A percentile compares a stretch with the other conserved stretches of the same genome.
These are phyloP conservation scores for Psilopsiagon aurifrons DNA, from an alignment of 2,113 vertebrate genomes.

Conservation along the genomic window DNA sequence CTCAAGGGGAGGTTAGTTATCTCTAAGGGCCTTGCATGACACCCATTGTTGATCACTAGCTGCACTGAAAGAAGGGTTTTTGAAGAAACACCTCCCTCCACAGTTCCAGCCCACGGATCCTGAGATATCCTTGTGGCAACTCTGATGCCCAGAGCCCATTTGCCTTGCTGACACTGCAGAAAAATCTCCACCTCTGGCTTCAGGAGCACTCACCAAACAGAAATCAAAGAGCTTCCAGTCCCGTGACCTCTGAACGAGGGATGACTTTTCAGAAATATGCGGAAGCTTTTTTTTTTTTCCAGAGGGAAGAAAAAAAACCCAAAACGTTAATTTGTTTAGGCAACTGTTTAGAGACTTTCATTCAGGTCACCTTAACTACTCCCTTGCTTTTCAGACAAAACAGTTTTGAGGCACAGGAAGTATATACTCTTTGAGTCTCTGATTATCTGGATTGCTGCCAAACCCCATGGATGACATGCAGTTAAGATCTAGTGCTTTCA, in stretches of 20 bases:
- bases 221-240: background rate
- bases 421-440: background rate
- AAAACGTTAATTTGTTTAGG: background rate
- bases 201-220: background rate
- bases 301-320: fast-evolving
- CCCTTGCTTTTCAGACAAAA: background rate
- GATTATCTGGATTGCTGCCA: background rate
- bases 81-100: background rate
- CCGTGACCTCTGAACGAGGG: background rate
- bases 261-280: background rate
- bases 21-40: background rate
- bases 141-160: background rate
- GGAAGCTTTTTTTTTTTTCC: background rate
- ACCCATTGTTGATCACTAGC: background rate
- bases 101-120: background rate
- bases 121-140: background rate
- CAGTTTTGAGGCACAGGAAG: background rate
- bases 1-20: background rate
- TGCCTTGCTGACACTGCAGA: background rate
- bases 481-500: background rate
- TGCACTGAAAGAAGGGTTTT: background rate
- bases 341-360: background rate
- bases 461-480: background rate
- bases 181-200: background rate
- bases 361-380: background rate